These are phyloP conservation scores for Standfussiana lucernea DNA, from an alignment of 2,888 invertebrate genomes.

Conservation along the genomic window DNA sequence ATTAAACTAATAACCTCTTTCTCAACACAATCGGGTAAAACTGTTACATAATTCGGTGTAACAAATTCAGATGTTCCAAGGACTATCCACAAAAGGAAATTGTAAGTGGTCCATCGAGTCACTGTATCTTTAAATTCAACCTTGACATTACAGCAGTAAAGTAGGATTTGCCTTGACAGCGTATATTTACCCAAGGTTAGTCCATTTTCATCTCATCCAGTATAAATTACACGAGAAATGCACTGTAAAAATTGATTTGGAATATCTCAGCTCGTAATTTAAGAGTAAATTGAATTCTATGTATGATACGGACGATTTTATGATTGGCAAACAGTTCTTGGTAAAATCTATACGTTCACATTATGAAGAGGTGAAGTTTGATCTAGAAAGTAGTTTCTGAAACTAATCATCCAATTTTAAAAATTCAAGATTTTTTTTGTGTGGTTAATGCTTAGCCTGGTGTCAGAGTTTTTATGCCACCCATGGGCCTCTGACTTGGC, in stretches of 20 bases:
- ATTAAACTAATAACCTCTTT: constrained; percentile 31
- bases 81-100: constrained; percentile 47
- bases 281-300: constrained; percentile 50
- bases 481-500: too few relatives aligned
- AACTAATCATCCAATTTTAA: too few relatives aligned
- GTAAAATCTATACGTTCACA: not conserved
- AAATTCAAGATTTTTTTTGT: too few relatives aligned
- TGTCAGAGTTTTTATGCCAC: too few relatives aligned
- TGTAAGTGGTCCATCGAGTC: constrained; percentile 27
- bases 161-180: constrained; percentile 29
- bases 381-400: too few relatives aligned
- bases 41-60: constrained; percentile 54
- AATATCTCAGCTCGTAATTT: constrained; percentile 37
- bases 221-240: constrained; percentile 61
- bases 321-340: constrained; percentile 2
- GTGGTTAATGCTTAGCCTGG: too few relatives aligned
- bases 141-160: constrained; percentile 19
- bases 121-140: constrained; percentile 30
- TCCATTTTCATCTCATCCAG: constrained; percentile 30
- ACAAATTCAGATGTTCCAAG: constrained; percentile 63
- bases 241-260: constrained; percentile 54
- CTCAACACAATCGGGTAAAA: constrained; percentile 22
- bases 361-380: too few relatives aligned
- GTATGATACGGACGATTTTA: not conserved
- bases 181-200: constrained; percentile 36